Conservation (phyloP, 2,888 invertebrate genomes). For the Cinara cedri region DNA sequence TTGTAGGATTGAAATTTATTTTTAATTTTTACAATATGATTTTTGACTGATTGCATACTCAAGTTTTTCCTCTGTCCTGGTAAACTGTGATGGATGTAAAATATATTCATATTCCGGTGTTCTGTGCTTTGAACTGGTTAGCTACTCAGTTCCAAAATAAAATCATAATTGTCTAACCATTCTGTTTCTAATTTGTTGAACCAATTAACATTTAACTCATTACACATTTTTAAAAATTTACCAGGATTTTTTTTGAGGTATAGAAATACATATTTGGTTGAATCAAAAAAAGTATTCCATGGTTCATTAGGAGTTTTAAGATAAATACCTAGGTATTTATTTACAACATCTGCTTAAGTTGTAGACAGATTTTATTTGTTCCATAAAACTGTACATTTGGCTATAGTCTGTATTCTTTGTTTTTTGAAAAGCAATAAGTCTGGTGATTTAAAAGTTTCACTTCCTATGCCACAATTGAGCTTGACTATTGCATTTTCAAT, state of each 20-base stretch:
- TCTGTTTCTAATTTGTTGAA: conserved; percentile 1
- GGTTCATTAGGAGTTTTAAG: conserved; percentile 17
- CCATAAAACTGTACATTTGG: conserved; percentile 5
- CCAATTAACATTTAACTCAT: conserved; percentile 1
- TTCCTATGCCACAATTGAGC: not conserved
- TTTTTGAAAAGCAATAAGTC: conserved; percentile 24
- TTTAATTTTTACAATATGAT: too few relatives aligned
- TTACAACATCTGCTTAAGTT: conserved; percentile 2
- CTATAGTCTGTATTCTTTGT: not conserved
- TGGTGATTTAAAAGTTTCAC: not conserved
- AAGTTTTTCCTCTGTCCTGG: too few relatives aligned
- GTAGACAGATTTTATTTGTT: conserved; percentile 12
- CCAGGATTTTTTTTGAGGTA: not conserved
- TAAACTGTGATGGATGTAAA: too few relatives aligned
- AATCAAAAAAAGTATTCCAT: conserved; percentile 19
- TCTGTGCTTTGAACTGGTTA: too few relatives aligned
- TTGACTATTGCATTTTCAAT: conserved; percentile 20
- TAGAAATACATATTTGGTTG: conserved; percentile 1
- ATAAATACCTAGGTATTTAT: too few relatives aligned
- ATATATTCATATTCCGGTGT: too few relatives aligned
- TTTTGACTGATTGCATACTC: too few relatives aligned
- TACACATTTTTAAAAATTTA: conserved; percentile 14
- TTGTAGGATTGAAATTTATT: too few relatives aligned
- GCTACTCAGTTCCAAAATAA: conserved; percentile 33
- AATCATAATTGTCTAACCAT: too few relatives aligned